phyloP scores from a whole-genome alignment of 2,113 vertebrate genomes.

The Atrichornis clamosus region DNA sequence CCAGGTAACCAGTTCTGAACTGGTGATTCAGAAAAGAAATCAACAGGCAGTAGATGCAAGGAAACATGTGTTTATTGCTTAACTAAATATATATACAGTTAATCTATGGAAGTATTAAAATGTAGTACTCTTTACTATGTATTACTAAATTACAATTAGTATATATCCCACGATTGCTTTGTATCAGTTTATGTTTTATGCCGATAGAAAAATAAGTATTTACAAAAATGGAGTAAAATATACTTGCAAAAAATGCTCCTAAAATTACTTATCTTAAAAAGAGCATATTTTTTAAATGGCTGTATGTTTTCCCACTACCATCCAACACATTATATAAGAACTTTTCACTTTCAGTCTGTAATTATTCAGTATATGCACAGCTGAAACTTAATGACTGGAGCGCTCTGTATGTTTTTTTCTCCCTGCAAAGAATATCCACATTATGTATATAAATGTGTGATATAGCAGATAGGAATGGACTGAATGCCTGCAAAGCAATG shows the following conservation, averaged over 20 bases:
- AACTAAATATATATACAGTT: not conserved
- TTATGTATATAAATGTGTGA: not conserved
- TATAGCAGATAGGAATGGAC: not conserved
- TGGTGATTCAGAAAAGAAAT: not conserved
- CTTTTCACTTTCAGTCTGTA: not conserved
- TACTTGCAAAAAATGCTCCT: not conserved
- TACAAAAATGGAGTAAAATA: not conserved
- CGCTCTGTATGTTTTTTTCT: not conserved
- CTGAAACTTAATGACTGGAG: not conserved
- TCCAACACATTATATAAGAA: not conserved
- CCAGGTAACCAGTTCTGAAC: not conserved
- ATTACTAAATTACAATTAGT: not conserved
- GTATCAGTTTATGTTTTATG: not conserved
- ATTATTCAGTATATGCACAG: not conserved
- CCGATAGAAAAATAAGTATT: not conserved
- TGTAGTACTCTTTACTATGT: not conserved
- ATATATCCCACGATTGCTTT: not conserved
- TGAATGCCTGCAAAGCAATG: not conserved
- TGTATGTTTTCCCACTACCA: not conserved
- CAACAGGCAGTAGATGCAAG: not conserved
- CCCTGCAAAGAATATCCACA: not conserved
- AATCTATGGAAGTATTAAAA: not conserved
- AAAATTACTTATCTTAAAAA: not conserved
- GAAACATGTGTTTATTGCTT: not conserved
- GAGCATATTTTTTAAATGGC: not conserved